Evolutionary conservation across 2,797 vertebrate genomes (phyloP).

Genomic region (Cryptoblepharus egeriae): DNA sequence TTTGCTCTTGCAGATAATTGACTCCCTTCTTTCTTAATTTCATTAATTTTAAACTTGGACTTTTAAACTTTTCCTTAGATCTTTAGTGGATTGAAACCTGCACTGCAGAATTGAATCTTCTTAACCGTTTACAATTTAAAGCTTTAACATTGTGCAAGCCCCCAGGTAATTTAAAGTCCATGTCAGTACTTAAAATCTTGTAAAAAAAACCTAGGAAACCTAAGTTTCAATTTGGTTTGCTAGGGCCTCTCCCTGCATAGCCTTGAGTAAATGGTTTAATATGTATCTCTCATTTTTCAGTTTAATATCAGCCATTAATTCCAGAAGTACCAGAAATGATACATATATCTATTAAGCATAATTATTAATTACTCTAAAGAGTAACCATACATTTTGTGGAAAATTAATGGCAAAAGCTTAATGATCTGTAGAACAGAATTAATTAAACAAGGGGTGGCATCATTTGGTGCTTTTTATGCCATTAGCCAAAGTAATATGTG

Average conservation of each 20-base stretch:
- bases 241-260: not conserved
- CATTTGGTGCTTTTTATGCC: slow-evolving; percentile 12
- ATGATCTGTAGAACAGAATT: slow-evolving; percentile 7
- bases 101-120: not conserved
- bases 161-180: slow-evolving; percentile 2
- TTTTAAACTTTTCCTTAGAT: slow-evolving; percentile 15
- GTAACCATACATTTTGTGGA: slow-evolving; percentile 18
- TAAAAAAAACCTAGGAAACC: slow-evolving; percentile 30
- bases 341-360: slow-evolving; percentile 27
- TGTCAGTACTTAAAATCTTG: not conserved
- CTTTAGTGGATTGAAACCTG: slow-evolving; percentile 12
- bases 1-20: slow-evolving; percentile 25
- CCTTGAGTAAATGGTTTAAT: slow-evolving; percentile 14
- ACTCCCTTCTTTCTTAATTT: slow-evolving; percentile 27
- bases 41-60: slow-evolving; percentile 14
- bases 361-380: slow-evolving; percentile 36
- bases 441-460: slow-evolving; percentile 1
- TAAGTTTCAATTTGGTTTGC: not conserved
- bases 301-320: slow-evolving; percentile 30
- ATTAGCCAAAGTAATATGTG: slow-evolving; percentile 11
- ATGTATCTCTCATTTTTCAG: slow-evolving; percentile 28
- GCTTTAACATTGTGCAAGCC: not conserved
- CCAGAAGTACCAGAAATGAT: slow-evolving; percentile 13
- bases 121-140: slow-evolving; percentile 18
- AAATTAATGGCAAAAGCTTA: slow-evolving; percentile 21